Conservation (phyloP, 2,113 vertebrate species). For the Silurus asotus region DNA sequence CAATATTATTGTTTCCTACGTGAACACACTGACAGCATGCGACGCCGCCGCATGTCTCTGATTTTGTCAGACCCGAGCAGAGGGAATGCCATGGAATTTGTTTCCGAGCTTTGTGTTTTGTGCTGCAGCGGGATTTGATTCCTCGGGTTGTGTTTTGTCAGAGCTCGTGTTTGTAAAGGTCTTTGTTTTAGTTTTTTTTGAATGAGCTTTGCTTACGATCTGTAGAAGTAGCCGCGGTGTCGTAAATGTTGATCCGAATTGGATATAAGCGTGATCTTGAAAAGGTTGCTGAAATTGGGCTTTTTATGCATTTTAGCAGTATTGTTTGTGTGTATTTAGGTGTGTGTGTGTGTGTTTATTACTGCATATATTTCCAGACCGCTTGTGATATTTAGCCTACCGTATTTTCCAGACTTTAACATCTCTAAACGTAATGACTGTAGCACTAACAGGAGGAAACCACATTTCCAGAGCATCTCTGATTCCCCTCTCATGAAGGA, state of each 20-base stretch:
- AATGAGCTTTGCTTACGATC: slow-evolving; percentile 20
- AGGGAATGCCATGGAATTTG: too few species aligned
- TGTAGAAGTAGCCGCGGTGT: neutral
- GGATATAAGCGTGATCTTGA: neutral
- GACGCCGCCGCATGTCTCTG: neutral
- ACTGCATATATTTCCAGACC: neutral
- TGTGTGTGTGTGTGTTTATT: neutral
- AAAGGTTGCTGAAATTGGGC: neutral
- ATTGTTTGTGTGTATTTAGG: neutral
- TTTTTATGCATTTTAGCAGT: neutral
- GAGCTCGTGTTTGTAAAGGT: neutral
- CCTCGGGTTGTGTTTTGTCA: neutral
- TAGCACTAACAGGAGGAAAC: neutral
- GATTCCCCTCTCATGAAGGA: neutral
- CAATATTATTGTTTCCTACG: too few species aligned
- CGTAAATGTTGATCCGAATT: neutral
- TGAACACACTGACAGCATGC: neutral
- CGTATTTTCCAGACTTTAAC: slow-evolving; percentile 20
- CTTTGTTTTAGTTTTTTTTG: neutral
- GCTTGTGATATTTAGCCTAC: neutral
- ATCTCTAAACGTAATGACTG: neutral
- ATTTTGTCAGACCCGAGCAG: neutral
- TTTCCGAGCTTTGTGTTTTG: neutral
- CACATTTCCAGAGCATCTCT: neutral
- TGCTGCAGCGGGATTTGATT: neutral